Evolutionary conservation across 2,113 vertebrate species (phyloP), one percentile per base, ranked within the genome.

Genomic region (Barbus barbus): DNA sequence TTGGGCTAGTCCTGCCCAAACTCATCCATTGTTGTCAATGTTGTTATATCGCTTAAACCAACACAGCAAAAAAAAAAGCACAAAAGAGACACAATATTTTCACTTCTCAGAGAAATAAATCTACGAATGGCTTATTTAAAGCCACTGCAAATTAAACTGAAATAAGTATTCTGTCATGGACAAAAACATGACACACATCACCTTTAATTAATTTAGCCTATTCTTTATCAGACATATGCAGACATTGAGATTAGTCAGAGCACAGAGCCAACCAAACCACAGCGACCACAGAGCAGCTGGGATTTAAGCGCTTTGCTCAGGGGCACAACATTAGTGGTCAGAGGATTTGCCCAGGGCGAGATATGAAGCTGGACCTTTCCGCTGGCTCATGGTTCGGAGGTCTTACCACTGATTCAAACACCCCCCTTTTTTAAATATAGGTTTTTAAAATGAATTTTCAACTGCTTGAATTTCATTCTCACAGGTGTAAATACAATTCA

Each of bases 251-350:
- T 80, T 63, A 81, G 41, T 81, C 41, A 31, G 60, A 63, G 78
- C 38, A 61, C n/a, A 38, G 41, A 65, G 61, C 61, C 61, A 67
- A 81, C 14, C 41, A 33, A 11, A 31, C 24, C 78, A 60, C 56
- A 78, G n/a, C 56, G 18, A 63, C 36, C 77, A 51, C 78, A 81
- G 41, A 51, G 41, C 78, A 51, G 41, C 78, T 48, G 41, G 61
- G 60, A 67, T 81, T 67, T 67, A 67, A 67, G 26, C 26, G 61
- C 78, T 81, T 81, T 81, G 26, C 78, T 81, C 78, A 81, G 78
- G 78, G 61, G 60, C 78, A 81, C 61, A 67, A 81, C 78, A 81
- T 81, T 67, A 81, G 78, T 5, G 61, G 78, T 81, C 78, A 81
- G 41, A 81, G 78, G 78, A 81, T 81, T 81, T 81, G 78, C 78